A percentile compares a stretch with the other conserved stretches of the same genome.
Evolutionary conservation across 2,113 vertebrate genomes (phyloP).

Genomic region (Cyprinus carpio): DNA sequence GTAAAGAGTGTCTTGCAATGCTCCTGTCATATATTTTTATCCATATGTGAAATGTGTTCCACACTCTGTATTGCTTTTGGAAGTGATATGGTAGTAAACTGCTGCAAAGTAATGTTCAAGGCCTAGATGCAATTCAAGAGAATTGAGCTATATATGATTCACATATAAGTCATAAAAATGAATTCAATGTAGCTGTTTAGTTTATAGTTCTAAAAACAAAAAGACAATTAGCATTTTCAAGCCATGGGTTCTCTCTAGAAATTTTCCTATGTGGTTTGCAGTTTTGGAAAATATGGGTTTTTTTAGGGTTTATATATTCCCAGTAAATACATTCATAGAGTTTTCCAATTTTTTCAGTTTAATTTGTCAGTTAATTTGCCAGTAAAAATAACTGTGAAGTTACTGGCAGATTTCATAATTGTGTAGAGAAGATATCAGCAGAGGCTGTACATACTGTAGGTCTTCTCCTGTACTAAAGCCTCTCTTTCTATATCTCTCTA

Average conservation of each 20-base stretch:
- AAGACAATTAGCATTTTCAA: background rate
- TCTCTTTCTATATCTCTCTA: too few species aligned
- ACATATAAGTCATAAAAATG: background rate
- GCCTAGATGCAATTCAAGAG: background rate
- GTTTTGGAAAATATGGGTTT: too few species aligned
- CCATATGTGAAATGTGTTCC: too few species aligned
- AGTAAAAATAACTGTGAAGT: background rate
- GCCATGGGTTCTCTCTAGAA: background rate
- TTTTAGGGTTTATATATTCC: too few species aligned
- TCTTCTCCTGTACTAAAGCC: background rate
- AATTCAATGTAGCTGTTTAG: background rate
- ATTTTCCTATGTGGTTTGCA: background rate
- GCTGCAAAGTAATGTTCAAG: too few species aligned
- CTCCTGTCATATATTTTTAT: too few species aligned
- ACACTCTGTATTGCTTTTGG: too few species aligned
- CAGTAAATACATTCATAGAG: too few species aligned
- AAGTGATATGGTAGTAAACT: too few species aligned
- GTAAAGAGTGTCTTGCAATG: too few species aligned
- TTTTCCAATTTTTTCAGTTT: too few species aligned
- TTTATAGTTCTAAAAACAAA: background rate
- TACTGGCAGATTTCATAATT: background rate
- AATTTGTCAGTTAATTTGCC: background rate
- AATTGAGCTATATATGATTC: background rate
- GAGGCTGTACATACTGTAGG: background rate
- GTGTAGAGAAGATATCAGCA: background rate